A percentile compares a stretch with the other conserved stretches of the same genome.
Conservation (phyloP, 2,113 vertebrate genomes). For the Gorilla gorilla region DNA sequence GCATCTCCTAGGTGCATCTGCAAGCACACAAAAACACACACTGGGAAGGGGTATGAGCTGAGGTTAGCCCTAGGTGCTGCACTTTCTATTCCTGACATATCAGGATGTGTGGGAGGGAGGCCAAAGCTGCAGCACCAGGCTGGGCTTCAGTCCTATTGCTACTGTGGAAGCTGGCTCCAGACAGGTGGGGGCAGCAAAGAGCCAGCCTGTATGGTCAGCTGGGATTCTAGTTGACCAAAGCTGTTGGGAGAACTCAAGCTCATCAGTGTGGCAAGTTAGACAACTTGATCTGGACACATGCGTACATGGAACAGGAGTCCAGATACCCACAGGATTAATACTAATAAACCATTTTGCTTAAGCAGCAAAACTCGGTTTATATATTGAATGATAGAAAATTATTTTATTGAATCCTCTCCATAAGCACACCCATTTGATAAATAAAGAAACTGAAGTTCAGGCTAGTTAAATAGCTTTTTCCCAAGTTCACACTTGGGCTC, state of each 20-base stretch:
- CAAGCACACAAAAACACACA: background rate
- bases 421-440: background rate
- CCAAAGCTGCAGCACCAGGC: background rate
- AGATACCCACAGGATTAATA: background rate
- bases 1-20: background rate
- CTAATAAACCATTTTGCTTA: background rate
- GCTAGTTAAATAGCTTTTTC: background rate
- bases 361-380: background rate
- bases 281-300: background rate
- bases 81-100: background rate
- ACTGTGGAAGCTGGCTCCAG: background rate
- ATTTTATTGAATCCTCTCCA: constrained; percentile 1
- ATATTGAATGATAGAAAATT: constrained; percentile 14
- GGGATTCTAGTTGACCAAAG: background rate
- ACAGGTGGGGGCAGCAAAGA: constrained; percentile 26
- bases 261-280: background rate
- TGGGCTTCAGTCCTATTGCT: background rate
- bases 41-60: background rate
- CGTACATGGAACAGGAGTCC: background rate
- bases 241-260: background rate
- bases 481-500: background rate
- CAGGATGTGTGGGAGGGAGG: background rate
- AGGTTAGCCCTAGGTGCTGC: background rate
- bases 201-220: background rate
- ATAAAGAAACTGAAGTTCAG: constrained; percentile 15